phyloP scores from a whole-genome alignment of 1,140 invertebrate genomes.

The silkworm (Bombyx mori) region ASM3026992v2 NC_085116.1:11232001-11232500 shows the following conservation, averaged over 20 bases:
- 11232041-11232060: slow-evolving; percentile 48
- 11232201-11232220: neutral
- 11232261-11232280: neutral
- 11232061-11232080: slow-evolving; percentile 49
- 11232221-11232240: neutral
- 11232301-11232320: slow-evolving; percentile 1
- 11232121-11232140: slow-evolving; percentile 65
- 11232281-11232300: neutral
- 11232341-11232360: slow-evolving; percentile 17
- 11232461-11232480: slow-evolving; percentile 47
- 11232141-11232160: slow-evolving; percentile 64
- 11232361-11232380: slow-evolving; percentile 21
- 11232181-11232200: slow-evolving; percentile 19
- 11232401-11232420: slow-evolving; percentile 37
- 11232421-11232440: slow-evolving; percentile 38
- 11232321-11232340: slow-evolving; percentile 6
- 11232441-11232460: slow-evolving; percentile 38
- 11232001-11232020: slow-evolving; percentile 4
- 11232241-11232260: neutral
- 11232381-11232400: slow-evolving; percentile 33
- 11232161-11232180: slow-evolving; percentile 53
- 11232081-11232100: slow-evolving; percentile 58
- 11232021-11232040: slow-evolving; percentile 32
- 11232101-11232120: slow-evolving; percentile 69
- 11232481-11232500: slow-evolving; percentile 51